These are phyloP conservation scores for Cephalopachus bancanus DNA, from an alignment of 2,797 vertebrate species.

Conservation along the genomic window DNA sequence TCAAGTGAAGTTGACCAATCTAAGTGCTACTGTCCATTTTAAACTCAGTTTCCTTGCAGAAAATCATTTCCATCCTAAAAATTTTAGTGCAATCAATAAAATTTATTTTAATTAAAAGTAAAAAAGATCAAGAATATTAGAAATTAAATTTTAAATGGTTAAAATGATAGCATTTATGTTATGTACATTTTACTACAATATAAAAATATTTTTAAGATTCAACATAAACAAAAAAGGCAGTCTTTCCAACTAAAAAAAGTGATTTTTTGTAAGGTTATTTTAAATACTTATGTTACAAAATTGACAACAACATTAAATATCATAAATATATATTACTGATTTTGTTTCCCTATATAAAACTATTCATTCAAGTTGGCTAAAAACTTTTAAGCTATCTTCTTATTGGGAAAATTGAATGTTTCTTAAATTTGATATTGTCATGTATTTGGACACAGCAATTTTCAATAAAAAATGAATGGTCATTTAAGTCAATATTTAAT, in stretches of 20 bases:
- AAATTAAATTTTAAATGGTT: background rate
- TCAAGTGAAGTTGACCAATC: background rate
- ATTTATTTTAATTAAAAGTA: constrained; percentile 47
- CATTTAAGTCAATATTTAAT: constrained; percentile 62
- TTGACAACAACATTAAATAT: constrained; percentile 36
- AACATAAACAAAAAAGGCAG: background rate
- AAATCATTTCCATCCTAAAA: background rate
- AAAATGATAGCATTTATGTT: background rate
- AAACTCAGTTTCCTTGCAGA: constrained; percentile 11
- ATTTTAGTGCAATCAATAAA: constrained; percentile 1
- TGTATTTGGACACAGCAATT: constrained; percentile 21
- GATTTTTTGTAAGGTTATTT: background rate
- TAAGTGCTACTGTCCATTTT: background rate
- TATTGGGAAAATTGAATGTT: constrained; percentile 1
- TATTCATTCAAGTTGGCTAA: background rate
- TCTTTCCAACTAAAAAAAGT: constrained; percentile 17
- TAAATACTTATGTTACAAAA: constrained; percentile 40
- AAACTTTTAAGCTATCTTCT: constrained; percentile 8
- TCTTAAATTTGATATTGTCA: constrained; percentile 36
- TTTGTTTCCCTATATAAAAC: constrained; percentile 27
- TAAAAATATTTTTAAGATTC: background rate
- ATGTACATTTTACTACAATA: background rate
- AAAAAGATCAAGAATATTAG: background rate
- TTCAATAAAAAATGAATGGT: constrained; percentile 50
- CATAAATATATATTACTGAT: background rate